Conservation (phyloP, 2,113 vertebrate species). For the Xiphophorus maculatus region DNA sequence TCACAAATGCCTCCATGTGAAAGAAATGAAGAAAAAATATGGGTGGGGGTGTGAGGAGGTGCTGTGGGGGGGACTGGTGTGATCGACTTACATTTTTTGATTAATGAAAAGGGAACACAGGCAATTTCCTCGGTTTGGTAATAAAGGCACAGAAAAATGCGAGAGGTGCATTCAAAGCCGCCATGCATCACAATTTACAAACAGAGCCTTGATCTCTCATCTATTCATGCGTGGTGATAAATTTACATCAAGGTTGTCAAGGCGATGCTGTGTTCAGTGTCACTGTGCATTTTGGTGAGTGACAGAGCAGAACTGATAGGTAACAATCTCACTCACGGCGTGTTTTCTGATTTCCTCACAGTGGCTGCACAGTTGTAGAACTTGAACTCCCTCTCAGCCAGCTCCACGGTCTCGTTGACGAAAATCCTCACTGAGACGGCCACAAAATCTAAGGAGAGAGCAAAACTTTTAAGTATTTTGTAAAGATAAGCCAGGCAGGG, state of each 20-base stretch:
- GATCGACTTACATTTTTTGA: conserved; percentile 80
- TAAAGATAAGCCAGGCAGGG: background rate
- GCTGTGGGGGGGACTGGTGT: conserved; percentile 3
- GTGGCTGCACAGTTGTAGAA: conserved; percentile 90
- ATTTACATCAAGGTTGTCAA: conserved; percentile 66
- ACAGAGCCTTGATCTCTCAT: conserved; percentile 70
- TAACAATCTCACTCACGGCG: conserved; percentile 86
- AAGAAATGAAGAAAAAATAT: conserved; percentile 46
- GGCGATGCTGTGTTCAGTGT: conserved; percentile 59
- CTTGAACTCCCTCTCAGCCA: conserved; percentile 86
- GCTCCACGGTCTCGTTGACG: conserved; percentile 75
- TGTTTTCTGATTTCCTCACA: conserved; percentile 78
- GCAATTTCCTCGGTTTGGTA: conserved; percentile 78
- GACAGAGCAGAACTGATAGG: conserved; percentile 66
- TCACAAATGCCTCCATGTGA: conserved; percentile 68
- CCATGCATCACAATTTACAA: conserved; percentile 78
- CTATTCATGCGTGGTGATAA: conserved; percentile 49
- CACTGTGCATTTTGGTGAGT: conserved; percentile 49
- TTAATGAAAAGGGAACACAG: conserved; percentile 81
- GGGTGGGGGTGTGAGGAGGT: background rate
- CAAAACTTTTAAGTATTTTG: background rate
- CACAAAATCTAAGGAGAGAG: conserved; percentile 84
- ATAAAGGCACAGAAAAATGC: conserved; percentile 65
- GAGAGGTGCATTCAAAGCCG: conserved; percentile 71
- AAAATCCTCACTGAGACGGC: conserved; percentile 82